A percentile compares a stretch with the other conserved stretches of the same genome.
phyloP scores from a whole-genome alignment of 2,888 invertebrate genomes.

The Linnaemya vulpina region DNA sequence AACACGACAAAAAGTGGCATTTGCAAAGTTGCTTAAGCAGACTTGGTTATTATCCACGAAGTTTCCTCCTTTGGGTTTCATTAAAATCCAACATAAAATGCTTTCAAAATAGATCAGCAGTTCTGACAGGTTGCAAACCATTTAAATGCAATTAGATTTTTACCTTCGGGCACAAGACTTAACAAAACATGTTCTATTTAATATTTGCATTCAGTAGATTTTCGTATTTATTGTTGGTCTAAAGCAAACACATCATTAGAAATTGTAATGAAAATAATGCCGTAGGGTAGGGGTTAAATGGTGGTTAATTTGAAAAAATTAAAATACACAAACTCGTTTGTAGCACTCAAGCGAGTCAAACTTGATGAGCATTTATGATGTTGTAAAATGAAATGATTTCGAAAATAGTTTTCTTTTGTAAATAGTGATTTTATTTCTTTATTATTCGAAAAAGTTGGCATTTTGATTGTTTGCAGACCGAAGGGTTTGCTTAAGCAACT shows the following conservation, averaged over 20 bases:
- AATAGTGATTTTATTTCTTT: conserved; percentile 55
- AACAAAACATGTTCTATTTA: conserved; percentile 10
- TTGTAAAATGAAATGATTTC: conserved; percentile 51
- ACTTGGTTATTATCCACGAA: too few species aligned
- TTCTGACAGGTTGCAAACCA: conserved; percentile 10
- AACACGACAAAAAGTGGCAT: too few species aligned
- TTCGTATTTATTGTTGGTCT: conserved; percentile 40
- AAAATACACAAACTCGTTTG: not conserved
- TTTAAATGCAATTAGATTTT: conserved; percentile 3
- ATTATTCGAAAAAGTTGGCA: conserved; percentile 12
- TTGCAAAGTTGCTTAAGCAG: too few species aligned
- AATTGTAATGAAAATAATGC: conserved; percentile 39
- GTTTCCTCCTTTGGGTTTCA: too few species aligned
- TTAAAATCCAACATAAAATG: too few species aligned
- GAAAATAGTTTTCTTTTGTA: conserved; percentile 9
- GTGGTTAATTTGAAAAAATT: conserved; percentile 46
- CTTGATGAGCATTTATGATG: conserved; percentile 53
- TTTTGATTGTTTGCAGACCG: conserved; percentile 25
- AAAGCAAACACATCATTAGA: conserved; percentile 50
- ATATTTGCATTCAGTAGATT: conserved; percentile 44
- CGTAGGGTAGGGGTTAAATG: conserved; percentile 58
- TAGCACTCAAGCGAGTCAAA: not conserved
- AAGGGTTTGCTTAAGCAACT: conserved; percentile 45
- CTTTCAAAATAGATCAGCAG: too few species aligned
- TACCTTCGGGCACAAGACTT: conserved; percentile 29